These are phyloP conservation scores for Calameuta pallipes DNA, from an alignment of 2,888 invertebrate species.

Conservation along the genomic window DNA sequence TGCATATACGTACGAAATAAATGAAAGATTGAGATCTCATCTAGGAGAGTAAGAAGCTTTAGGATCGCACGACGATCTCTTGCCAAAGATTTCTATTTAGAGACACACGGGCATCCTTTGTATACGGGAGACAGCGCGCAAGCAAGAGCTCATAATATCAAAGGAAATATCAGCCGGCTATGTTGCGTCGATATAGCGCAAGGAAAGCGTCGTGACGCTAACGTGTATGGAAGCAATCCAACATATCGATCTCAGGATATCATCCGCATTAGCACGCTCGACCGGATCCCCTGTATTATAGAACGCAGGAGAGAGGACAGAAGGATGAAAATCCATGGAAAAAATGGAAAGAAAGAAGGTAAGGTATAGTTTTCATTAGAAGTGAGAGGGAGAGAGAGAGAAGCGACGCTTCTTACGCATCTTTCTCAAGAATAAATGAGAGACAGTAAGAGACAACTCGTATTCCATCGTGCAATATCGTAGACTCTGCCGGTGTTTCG, in stretches of 20 bases:
- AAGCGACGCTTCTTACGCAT: background rate
- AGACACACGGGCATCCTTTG: background rate
- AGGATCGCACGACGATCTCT: background rate
- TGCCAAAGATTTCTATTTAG: background rate
- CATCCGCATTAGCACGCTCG: background rate
- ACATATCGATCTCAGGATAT: background rate
- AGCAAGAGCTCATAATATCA: background rate
- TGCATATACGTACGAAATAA: background rate
- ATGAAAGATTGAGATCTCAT: background rate
- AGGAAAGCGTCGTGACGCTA: background rate
- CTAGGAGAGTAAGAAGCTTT: background rate
- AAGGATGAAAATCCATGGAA: background rate
- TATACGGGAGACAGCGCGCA: background rate
- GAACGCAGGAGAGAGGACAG: background rate
- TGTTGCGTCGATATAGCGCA: background rate
- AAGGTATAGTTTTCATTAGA: slow-evolving; percentile 2
- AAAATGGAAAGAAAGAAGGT: slow-evolving; percentile 3
- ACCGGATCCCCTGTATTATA: background rate
- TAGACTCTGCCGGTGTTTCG: background rate
- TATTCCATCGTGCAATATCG: background rate
- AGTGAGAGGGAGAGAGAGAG: slow-evolving; percentile 11
- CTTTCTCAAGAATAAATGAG: background rate
- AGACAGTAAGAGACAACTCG: background rate
- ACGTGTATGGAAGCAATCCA: background rate
- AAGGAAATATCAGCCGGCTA: background rate